Base-by-base conservation (phyloP, 2,113 vertebrate species). In the Zeus faber region DNA sequence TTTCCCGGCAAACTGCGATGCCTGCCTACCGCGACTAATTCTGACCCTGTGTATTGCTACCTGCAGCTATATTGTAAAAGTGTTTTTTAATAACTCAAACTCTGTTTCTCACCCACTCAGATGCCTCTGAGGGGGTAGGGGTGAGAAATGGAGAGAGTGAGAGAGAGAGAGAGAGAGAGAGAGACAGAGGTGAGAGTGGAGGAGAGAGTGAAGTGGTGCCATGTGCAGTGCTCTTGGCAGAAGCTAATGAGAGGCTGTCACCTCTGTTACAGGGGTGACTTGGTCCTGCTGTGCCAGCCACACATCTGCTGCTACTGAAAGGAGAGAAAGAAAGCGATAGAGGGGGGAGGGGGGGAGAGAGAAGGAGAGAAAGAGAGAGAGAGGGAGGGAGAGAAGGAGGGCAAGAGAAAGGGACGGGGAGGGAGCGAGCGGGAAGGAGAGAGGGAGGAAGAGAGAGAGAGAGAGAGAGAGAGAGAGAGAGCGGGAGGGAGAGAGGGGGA, bases 281-380 rank as follows among this genome's bases (percentile, higher is more conserved):
- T 49, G 47, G 48, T 29, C 47, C 45, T 63, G 39, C 23, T 16
- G 18, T 35, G 43, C 29, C 49, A 62, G 54, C 21, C 43, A 9
- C 62, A 49, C 62, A 60, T 63, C 62, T 57, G 62, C 54, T 74
- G 27, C 53, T 23, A 48, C 26, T 40, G 21, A 49, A 60, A n/a
- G 13, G 59, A 56, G 50, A 44, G 5, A 40, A 5, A 26, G 23
- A 44, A 20, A n/a, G 37, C 13, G 37, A 39, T 14, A 5, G 37
- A 39, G 37, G 16, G 37, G 33, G 3, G 33, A 14, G 6, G 11
- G 33, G 11, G 33, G 11, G 6, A 14, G 33, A 14, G 6, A 14
- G 33, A 37, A 16, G n/a, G 37, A n/a, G 37, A n/a, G 37, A 39
- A n/a, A 39, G 37, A 39, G 37, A 39, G 13, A n/a, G 9, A 39